Percentiles rank a stretch among this genome's conserved stretches.
These are phyloP conservation scores for Colius striatus DNA, from an alignment of 2,113 vertebrate species.

Conservation along the genomic window DNA sequence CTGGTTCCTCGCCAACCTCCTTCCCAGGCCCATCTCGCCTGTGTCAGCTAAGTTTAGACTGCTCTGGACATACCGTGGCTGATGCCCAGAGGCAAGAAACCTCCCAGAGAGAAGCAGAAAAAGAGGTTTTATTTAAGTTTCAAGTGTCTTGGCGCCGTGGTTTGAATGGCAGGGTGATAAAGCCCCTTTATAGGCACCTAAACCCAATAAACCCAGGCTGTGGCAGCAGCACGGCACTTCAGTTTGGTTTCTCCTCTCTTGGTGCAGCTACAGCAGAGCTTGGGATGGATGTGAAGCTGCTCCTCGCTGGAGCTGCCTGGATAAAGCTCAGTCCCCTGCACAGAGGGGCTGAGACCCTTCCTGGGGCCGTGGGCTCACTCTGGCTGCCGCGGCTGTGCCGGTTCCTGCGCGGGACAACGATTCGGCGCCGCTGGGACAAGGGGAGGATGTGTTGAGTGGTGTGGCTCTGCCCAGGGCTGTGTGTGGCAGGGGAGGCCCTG, in stretches of 20 bases:
- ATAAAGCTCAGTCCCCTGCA: background rate
- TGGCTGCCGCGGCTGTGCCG: background rate
- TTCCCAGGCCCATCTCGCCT: conserved; percentile 5
- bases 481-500: background rate
- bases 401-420: conserved; percentile 15
- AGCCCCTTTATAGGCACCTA: background rate
- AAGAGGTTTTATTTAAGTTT: conserved; percentile 37
- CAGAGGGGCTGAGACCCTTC: background rate
- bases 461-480: background rate
- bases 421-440: background rate
- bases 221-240: background rate
- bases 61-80: background rate
- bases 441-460: background rate
- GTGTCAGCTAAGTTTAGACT: conserved; percentile 55
- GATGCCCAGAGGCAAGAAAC: conserved; percentile 27
- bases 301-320: background rate
- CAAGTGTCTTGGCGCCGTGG: background rate
- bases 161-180: background rate
- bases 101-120: conserved; percentile 17
- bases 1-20: conserved; percentile 51
- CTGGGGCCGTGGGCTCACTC: background rate
- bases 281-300: background rate
- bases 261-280: background rate
- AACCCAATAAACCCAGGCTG: background rate
- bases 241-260: background rate